A percentile compares a stretch with the other conserved stretches of the same genome.
Evolutionary conservation across 2,888 invertebrate species (phyloP).

Genomic region (Pristionchus entomophagus): DNA sequence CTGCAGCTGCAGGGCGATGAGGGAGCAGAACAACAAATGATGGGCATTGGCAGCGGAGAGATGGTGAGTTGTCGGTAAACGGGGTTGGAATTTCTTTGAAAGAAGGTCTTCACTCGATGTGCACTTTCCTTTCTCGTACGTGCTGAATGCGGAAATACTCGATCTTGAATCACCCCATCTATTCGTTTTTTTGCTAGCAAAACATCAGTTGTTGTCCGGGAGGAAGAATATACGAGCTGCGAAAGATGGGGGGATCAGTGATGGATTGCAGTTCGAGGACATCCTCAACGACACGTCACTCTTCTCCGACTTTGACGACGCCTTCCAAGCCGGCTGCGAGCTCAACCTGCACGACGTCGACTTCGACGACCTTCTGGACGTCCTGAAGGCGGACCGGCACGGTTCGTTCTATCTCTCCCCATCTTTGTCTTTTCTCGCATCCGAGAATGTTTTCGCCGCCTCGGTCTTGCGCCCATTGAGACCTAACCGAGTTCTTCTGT

Average conservation of each 20-base stretch:
- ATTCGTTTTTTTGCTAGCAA: slow-evolving; percentile 16
- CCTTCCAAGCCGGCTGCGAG: background rate
- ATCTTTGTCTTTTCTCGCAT: background rate
- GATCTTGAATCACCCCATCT: no score
- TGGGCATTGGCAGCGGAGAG: background rate
- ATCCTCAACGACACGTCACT: background rate
- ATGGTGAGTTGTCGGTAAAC: background rate
- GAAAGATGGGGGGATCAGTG: background rate
- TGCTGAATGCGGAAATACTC: no score
- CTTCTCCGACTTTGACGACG: slow-evolving; percentile 17
- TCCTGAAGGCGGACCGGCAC: background rate
- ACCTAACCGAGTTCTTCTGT: slow-evolving; percentile 4
- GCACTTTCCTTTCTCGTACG: no score
- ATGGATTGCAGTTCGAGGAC: slow-evolving; percentile 13
- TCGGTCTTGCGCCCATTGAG: background rate
- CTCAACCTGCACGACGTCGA: background rate
- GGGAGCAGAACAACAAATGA: background rate
- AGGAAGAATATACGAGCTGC: slow-evolving; percentile 3
- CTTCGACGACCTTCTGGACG: background rate
- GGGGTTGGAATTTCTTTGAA: no score
- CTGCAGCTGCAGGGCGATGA: background rate
- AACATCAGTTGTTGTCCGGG: slow-evolving; percentile 18
- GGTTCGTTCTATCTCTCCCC: background rate
- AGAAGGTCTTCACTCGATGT: no score
- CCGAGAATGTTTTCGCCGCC: background rate